Percentiles rank a stretch among this genome's conserved stretches.
These are phyloP conservation scores for Sterna hirundo DNA, from an alignment of 2,113 vertebrate genomes.

Conservation along the genomic window DNA sequence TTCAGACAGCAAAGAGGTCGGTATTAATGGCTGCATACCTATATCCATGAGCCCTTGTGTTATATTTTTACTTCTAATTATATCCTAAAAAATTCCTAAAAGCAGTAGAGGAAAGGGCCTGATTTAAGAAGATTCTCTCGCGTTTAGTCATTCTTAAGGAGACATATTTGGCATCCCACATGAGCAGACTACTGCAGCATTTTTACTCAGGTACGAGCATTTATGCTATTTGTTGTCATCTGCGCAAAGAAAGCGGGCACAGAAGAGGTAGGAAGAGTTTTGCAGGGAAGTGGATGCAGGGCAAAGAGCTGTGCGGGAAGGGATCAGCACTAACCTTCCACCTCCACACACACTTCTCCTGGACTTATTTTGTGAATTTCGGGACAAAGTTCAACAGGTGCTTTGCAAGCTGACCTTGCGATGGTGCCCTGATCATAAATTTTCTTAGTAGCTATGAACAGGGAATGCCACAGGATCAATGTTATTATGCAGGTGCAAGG, in stretches of 20 bases:
- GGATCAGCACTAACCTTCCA: background rate
- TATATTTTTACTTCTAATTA: background rate
- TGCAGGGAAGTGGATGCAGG: background rate
- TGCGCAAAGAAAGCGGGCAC: background rate
- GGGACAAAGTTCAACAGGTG: background rate
- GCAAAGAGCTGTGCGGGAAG: background rate
- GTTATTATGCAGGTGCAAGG: background rate
- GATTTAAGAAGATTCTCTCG: background rate
- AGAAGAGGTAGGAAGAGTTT: background rate
- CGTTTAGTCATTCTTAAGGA: background rate
- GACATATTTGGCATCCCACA: background rate
- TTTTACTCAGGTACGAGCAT: background rate
- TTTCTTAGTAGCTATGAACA: background rate
- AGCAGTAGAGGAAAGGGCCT: background rate
- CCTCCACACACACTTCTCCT: background rate
- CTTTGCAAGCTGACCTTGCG: background rate
- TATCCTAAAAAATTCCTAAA: background rate
- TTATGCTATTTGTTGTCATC: background rate
- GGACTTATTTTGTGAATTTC: background rate
- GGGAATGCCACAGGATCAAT: background rate
- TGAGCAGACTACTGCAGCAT: background rate
- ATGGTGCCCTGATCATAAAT: background rate
- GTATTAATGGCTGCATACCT: background rate
- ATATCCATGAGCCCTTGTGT: background rate
- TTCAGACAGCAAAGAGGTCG: background rate